phyloP scores from a whole-genome alignment of 1,140 invertebrate species.

The Rhagoletis zephyria region DNA sequence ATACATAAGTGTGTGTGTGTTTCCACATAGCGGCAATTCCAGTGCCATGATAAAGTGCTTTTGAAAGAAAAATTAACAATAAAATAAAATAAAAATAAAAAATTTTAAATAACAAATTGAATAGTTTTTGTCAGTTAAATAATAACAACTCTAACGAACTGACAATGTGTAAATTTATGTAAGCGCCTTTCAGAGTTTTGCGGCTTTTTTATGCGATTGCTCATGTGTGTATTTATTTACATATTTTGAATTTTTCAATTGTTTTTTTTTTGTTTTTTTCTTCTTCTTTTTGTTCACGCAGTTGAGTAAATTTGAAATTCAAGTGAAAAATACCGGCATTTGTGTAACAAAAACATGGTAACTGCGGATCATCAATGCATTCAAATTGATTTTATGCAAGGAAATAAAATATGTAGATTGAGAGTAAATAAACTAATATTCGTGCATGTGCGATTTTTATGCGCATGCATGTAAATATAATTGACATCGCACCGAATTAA shows the following conservation, averaged over 20 bases:
- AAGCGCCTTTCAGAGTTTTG: conserved; percentile 31
- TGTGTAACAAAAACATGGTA: background rate
- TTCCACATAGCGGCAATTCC: conserved; percentile 1
- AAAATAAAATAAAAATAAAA: background rate
- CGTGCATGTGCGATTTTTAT: background rate
- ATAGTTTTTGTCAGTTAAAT: conserved; percentile 32
- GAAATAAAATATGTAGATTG: background rate
- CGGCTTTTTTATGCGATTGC: conserved; percentile 30
- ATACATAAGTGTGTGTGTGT: too few relatives aligned
- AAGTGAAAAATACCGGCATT: background rate
- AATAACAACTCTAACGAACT: conserved; percentile 51
- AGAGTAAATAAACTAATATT: background rate
- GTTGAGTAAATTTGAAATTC: conserved; percentile 1
- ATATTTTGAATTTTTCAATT: background rate
- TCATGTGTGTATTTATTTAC: conserved; percentile 27
- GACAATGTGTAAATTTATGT: conserved; percentile 46
- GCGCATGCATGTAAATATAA: background rate
- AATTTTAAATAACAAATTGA: background rate
- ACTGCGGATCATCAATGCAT: background rate
- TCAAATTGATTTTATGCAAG: conserved; percentile 3
- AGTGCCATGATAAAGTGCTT: background rate
- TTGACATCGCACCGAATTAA: background rate
- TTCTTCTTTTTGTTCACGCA: background rate
- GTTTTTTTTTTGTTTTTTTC: background rate
- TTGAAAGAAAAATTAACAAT: background rate